These are phyloP conservation scores for Cosmia trapezina DNA, from an alignment of 2,888 invertebrate species.

Conservation along the genomic window DNA sequence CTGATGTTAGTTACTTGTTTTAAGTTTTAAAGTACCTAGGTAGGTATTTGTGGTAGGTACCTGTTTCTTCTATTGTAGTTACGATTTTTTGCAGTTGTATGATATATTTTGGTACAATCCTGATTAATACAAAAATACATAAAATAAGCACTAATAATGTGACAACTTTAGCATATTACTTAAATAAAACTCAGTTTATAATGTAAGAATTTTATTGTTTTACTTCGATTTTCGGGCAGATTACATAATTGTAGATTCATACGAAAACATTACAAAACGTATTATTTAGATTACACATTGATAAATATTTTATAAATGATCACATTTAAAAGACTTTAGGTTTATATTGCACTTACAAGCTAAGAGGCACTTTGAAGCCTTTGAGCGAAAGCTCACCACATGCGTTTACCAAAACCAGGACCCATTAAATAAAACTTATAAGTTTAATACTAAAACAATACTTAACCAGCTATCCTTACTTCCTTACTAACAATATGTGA, in stretches of 20 bases:
- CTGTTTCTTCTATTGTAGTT: neutral
- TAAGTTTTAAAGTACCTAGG: neutral
- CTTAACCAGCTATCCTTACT: constrained; percentile 32
- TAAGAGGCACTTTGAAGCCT: constrained; percentile 80
- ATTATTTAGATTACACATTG: constrained; percentile 78
- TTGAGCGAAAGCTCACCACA: constrained; percentile 89
- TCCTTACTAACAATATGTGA: neutral
- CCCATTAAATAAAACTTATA: constrained; percentile 71
- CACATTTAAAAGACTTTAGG: constrained; percentile 84
- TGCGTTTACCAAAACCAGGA: constrained; percentile 85
- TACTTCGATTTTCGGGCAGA: constrained; percentile 79
- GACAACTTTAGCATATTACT: neutral
- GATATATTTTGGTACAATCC: too few relatives aligned
- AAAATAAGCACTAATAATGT: neutral
- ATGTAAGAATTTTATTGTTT: constrained; percentile 63
- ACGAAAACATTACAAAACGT: constrained; percentile 84
- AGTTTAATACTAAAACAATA: constrained; percentile 56
- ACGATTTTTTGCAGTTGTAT: neutral
- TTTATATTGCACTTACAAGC: constrained; percentile 79
- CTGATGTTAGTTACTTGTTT: constrained; percentile 9
- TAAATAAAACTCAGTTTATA: constrained; percentile 38
- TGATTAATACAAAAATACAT: neutral
- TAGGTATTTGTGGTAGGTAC: too few relatives aligned
- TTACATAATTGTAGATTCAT: constrained; percentile 82
- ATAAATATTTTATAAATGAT: constrained; percentile 87